These are phyloP conservation scores for Narcine bancroftii DNA, from an alignment of 2,113 vertebrate species.

Conservation along the genomic window DNA sequence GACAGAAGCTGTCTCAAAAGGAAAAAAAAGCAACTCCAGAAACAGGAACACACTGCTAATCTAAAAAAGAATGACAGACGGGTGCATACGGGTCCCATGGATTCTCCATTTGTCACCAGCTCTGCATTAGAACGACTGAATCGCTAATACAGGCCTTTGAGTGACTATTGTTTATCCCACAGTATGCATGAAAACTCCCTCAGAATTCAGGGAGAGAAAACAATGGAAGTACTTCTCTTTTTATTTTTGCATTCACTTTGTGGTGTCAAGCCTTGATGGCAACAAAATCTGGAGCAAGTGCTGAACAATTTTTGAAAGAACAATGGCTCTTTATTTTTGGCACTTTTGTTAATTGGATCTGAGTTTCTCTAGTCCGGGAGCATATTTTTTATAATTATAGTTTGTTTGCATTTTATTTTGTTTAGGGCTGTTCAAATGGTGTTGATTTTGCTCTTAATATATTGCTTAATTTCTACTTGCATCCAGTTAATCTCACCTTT, in stretches of 20 bases:
- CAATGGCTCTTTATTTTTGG: not conserved
- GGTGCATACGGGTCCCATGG: slow-evolving; percentile 22
- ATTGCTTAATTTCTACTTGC: not conserved
- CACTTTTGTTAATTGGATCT: not conserved
- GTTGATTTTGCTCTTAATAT: slow-evolving; percentile 28
- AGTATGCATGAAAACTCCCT: slow-evolving; percentile 33
- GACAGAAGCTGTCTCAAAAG: slow-evolving; percentile 32
- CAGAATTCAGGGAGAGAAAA: slow-evolving; percentile 25
- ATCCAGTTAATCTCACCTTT: not conserved
- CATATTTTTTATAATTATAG: not conserved
- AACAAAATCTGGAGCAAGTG: not conserved
- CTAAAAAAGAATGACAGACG: slow-evolving; percentile 31
- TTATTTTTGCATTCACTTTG: slow-evolving; percentile 25
- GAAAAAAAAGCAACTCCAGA: not conserved
- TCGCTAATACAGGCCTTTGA: slow-evolving; percentile 23
- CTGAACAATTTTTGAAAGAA: not conserved
- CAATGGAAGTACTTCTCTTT: slow-evolving; percentile 27
- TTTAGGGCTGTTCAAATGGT: not conserved
- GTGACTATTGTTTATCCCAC: slow-evolving; percentile 31
- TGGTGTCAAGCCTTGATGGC: not conserved
- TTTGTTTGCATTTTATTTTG: not conserved
- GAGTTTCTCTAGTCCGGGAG: not conserved
- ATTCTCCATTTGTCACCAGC: slow-evolving; percentile 34
- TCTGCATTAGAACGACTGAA: slow-evolving; percentile 32
- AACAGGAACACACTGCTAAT: slow-evolving; percentile 34